Evolutionary conservation across 2,113 vertebrate species (phyloP).

Genomic region (Propithecus coquereli): DNA sequence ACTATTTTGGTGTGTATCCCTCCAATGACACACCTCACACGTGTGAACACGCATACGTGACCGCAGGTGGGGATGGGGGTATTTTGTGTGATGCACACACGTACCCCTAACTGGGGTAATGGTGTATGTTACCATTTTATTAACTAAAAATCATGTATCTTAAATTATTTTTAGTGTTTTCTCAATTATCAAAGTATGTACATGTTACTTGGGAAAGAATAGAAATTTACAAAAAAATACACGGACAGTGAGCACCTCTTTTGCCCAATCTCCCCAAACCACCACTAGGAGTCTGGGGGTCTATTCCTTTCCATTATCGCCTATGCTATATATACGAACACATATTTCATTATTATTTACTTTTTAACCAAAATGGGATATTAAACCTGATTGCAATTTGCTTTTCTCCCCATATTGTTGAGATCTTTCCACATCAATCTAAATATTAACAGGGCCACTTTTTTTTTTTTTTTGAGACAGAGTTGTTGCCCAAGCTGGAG

Average conservation of each 20-base stretch:
- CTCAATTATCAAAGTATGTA: neutral
- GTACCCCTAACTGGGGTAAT: too few relatives aligned
- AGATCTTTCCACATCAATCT: neutral
- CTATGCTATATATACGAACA: neutral
- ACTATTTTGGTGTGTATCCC: neutral
- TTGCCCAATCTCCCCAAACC: neutral
- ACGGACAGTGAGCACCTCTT: neutral
- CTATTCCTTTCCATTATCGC: neutral
- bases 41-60: accelerated
- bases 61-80: neutral
- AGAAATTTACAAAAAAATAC: neutral
- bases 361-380: neutral
- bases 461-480: neutral
- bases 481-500: neutral
- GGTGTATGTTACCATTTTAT: neutral
- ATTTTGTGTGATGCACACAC: neutral
- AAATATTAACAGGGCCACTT: neutral
- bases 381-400: too few relatives aligned
- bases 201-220: neutral
- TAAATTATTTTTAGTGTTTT: neutral
- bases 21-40: neutral
- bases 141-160: neutral
- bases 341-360: neutral
- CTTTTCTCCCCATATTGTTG: neutral
- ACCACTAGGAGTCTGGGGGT: neutral